A percentile compares a stretch with the other conserved stretches of the same genome.
Evolutionary conservation across 2,888 invertebrate species (phyloP).

Genomic region (Cryptus viduatorius): DNA sequence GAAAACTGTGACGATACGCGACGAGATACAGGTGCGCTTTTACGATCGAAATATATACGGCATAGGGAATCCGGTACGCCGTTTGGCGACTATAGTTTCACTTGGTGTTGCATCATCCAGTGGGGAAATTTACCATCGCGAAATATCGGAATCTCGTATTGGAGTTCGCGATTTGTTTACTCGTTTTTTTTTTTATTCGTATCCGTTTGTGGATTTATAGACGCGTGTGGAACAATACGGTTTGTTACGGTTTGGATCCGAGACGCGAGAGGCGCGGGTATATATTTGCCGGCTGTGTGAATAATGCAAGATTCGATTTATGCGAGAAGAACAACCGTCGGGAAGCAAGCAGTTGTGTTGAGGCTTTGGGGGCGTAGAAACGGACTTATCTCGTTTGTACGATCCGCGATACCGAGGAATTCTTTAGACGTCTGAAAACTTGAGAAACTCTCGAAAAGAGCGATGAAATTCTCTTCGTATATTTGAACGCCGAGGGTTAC

Average conservation of each 20-base stretch:
- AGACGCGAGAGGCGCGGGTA: background rate
- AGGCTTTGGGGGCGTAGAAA: background rate
- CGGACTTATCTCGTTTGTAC: background rate
- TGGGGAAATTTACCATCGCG: too few relatives aligned
- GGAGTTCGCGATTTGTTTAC: too few relatives aligned
- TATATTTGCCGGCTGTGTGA: constrained; percentile 1
- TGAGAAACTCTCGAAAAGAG: background rate
- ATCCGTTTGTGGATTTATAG: background rate
- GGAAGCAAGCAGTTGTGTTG: constrained; percentile 22
- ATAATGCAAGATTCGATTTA: constrained; percentile 30
- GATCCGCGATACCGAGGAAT: background rate
- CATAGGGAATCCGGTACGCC: too few relatives aligned
- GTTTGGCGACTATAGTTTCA: too few relatives aligned
- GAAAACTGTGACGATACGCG: too few relatives aligned
- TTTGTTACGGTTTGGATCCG: background rate
- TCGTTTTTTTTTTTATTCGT: background rate
- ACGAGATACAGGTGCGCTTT: too few relatives aligned
- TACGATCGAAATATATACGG: too few relatives aligned
- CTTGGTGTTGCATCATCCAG: too few relatives aligned
- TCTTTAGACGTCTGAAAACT: background rate
- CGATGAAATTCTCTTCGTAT: background rate
- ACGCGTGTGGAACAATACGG: background rate
- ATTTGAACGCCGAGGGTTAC: background rate
- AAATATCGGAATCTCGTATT: too few relatives aligned
- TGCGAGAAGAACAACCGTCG: background rate